Evolutionary conservation across 2,113 vertebrate genomes (phyloP).

Genomic region (Planiliza haematocheilus): DNA sequence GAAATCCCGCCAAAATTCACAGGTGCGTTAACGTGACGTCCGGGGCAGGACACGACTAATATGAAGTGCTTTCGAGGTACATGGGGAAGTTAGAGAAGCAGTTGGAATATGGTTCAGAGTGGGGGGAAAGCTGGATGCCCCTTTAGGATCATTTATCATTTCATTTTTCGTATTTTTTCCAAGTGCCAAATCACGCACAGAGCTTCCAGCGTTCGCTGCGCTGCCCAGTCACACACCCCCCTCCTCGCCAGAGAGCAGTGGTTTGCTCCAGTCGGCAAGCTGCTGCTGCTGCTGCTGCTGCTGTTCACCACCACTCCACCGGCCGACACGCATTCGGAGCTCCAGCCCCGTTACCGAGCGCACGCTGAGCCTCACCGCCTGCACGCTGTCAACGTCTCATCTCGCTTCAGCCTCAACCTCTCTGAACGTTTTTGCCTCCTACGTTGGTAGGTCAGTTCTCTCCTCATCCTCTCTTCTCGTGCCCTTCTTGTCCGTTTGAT

Average conservation of each 20-base stretch:
- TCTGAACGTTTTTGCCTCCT: constrained; percentile 39
- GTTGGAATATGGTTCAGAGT: too few relatives aligned
- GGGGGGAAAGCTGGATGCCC: neutral
- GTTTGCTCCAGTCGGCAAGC: constrained; percentile 54
- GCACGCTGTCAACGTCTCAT: constrained; percentile 2
- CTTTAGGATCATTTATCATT: neutral
- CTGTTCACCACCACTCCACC: constrained; percentile 5
- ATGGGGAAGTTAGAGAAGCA: too few relatives aligned
- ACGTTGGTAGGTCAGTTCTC: constrained; percentile 48
- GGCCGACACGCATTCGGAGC: constrained; percentile 46
- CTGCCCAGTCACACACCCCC: neutral
- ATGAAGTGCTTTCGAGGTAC: too few relatives aligned
- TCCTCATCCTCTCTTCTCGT: neutral
- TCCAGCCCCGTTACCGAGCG: constrained; percentile 25
- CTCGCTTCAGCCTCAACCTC: constrained; percentile 19
- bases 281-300: neutral
- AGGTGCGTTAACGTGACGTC: too few relatives aligned
- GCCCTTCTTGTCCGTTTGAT: neutral
- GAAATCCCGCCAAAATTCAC: too few relatives aligned
- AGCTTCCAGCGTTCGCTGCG: neutral
- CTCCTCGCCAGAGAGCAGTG: constrained; percentile 35
- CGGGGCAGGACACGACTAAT: too few relatives aligned
- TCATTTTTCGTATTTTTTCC: neutral
- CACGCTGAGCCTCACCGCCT: constrained; percentile 8
- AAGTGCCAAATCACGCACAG: constrained; percentile 37